Conservation (phyloP, 2,888 invertebrate genomes). For the Thera britannica region DNA sequence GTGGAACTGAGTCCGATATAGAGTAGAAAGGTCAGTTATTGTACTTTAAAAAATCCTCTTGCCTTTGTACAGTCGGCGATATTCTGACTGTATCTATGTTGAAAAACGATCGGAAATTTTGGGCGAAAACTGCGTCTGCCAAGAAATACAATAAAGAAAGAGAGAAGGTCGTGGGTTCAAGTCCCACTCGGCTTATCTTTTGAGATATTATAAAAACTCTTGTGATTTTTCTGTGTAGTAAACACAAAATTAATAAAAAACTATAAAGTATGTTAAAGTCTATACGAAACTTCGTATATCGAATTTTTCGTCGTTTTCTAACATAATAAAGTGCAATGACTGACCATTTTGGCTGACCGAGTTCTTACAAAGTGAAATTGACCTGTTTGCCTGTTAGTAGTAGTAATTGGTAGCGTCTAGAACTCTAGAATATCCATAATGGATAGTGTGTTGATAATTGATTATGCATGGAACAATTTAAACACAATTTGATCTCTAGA, state of each 20-base stretch:
- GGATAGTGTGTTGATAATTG: conserved; percentile 12
- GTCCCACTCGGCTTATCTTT: too few species aligned
- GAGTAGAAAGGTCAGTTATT: neutral
- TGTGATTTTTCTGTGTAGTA: too few species aligned
- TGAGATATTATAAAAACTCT: too few species aligned
- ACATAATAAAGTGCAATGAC: neutral
- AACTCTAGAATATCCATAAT: conserved; percentile 1
- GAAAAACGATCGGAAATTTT: too few species aligned
- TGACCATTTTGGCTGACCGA: neutral
- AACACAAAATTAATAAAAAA: too few species aligned
- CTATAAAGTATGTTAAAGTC: too few species aligned
- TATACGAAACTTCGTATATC: too few species aligned
- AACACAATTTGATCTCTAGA: neutral
- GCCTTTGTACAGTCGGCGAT: too few species aligned
- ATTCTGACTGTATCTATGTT: too few species aligned
- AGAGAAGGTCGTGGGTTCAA: too few species aligned
- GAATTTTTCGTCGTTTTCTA: neutral
- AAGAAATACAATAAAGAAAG: too few species aligned
- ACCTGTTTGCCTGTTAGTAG: conserved; percentile 26
- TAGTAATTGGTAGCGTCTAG: conserved; percentile 24
- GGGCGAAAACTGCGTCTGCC: too few species aligned
- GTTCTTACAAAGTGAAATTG: conserved; percentile 2
- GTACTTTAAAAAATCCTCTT: neutral
- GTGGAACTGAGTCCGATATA: conserved; percentile 1
- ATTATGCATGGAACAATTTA: conserved; percentile 15